Base-by-base conservation (phyloP, 2,797 vertebrate species). In the Labeo calbasu region DNA sequence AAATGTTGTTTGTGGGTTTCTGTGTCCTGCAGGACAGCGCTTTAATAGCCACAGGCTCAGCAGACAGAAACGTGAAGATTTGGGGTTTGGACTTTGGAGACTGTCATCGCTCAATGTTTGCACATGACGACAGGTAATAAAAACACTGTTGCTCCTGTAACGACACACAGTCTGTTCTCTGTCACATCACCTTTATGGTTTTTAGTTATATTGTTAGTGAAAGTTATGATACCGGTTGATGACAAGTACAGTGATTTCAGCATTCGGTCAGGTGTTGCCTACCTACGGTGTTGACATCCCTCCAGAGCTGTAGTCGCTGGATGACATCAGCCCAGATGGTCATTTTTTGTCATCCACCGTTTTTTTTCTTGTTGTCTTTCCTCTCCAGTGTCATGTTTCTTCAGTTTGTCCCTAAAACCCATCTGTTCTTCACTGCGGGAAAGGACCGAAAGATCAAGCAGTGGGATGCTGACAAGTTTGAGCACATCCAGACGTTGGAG, bases 1-100 rank as follows among this genome's bases (percentile, higher is more conserved):
- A 23, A 0, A 0, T 57, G 59, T 7, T 84, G 23, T 72, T 51
- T 87, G n/a, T 88, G 48, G 51, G 40, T 61, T 81, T 25, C 68
- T 81, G 40, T 13, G 55, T 83, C 85, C 25, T 81, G 0, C 89
- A 99, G 98, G 98, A 99, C 75, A 97, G 94, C 86, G 77, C 94
- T 0, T 89, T 99, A 0, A 98, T 99, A 77, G 97, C 96, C 4
- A 99, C 98, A 0, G 98, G 98, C 43, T 99, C 98, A 11, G 98
- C 98, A 3, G 98, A 99, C 91, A 95, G 97, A 70, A 99, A 98
- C 19, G 96, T 99, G 89, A 99, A 99, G 91, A 96, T 99, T 84
- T 99, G 98, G 98, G 98, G 98, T 71, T 88, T 99, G 93, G 98
- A 99, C 91, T 99, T 99, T 1, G 98, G 98, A 8, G 98, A 99